Evolutionary conservation across 2,888 invertebrate species (phyloP).

Genomic region (Anthoptus insignis): DNA sequence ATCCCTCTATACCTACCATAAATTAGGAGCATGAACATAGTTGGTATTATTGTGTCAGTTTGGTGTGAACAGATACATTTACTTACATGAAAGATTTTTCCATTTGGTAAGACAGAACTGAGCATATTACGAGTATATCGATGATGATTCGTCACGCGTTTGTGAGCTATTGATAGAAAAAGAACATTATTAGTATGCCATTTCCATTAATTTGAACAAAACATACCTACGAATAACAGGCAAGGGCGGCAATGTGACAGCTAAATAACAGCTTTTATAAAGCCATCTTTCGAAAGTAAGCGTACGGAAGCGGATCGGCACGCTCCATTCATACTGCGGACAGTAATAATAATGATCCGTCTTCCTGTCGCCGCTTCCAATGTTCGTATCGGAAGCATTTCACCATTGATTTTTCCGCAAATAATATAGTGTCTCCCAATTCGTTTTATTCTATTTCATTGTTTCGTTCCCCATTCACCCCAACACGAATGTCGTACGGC

Average conservation of each 20-base stretch:
- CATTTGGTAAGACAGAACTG: not conserved
- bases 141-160: not conserved
- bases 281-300: slow-evolving; percentile 71
- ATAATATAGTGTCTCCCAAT: slow-evolving; percentile 72
- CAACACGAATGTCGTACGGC: slow-evolving; percentile 69
- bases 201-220: slow-evolving; percentile 29
- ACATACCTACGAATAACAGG: slow-evolving; percentile 14
- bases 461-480: slow-evolving; percentile 57
- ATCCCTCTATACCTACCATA: no score
- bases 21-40: no score
- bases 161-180: not conserved
- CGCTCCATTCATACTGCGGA: slow-evolving; percentile 69
- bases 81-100: not conserved
- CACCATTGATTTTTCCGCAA: slow-evolving; percentile 85
- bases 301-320: slow-evolving; percentile 67
- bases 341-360: slow-evolving; percentile 81
- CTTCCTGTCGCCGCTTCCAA: slow-evolving; percentile 73
- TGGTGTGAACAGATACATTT: no score
- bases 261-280: slow-evolving; percentile 79
- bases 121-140: no score
- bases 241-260: slow-evolving; percentile 55
- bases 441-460: slow-evolving; percentile 54
- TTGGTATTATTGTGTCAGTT: no score
- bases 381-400: slow-evolving; percentile 74
- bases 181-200: slow-evolving; percentile 10